A percentile compares a stretch with the other conserved stretches of the same genome.
Conservation (phyloP, 1,140 invertebrate genomes). For the Augochlora pura region DNA sequence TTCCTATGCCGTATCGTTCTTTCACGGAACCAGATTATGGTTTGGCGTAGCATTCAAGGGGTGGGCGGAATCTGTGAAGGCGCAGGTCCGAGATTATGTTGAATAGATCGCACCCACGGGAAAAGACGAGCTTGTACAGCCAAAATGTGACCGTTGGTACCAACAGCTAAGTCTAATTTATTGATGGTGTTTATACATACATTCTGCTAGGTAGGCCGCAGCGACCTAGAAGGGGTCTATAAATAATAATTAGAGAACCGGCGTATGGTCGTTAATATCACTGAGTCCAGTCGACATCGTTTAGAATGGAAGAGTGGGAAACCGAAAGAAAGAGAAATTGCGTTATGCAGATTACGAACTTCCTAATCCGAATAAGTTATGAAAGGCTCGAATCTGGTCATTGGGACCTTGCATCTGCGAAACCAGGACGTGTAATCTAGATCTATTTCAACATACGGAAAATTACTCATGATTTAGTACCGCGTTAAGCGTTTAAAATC, state of each 20-base stretch:
- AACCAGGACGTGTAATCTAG: no score
- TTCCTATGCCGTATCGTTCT: neutral
- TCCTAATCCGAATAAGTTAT: conserved; percentile 7
- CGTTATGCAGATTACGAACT: neutral
- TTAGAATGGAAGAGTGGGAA: neutral
- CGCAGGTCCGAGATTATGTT: conserved; percentile 43
- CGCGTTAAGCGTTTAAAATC: no score
- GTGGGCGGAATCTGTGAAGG: neutral
- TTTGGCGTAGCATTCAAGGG: neutral
- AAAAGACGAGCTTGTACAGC: conserved; percentile 34
- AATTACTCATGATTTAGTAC: neutral
- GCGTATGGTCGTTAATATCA: neutral
- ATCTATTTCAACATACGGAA: no score
- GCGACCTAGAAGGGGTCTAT: neutral
- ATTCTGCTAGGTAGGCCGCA: neutral
- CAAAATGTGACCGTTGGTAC: conserved; percentile 36
- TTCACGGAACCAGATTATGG: neutral
- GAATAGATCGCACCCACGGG: conserved; percentile 40
- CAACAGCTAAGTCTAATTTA: conserved; percentile 60
- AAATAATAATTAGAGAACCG: conserved; percentile 27
- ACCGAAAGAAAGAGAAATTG: no score
- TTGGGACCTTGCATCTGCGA: neutral
- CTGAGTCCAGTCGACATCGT: neutral
- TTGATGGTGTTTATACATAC: conserved; percentile 5
- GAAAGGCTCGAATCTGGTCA: neutral